Evolutionary conservation across 1,140 invertebrate genomes (phyloP), one percentile per base, ranked within the genome.

Genomic region (Geopemphigus sp.): DNA sequence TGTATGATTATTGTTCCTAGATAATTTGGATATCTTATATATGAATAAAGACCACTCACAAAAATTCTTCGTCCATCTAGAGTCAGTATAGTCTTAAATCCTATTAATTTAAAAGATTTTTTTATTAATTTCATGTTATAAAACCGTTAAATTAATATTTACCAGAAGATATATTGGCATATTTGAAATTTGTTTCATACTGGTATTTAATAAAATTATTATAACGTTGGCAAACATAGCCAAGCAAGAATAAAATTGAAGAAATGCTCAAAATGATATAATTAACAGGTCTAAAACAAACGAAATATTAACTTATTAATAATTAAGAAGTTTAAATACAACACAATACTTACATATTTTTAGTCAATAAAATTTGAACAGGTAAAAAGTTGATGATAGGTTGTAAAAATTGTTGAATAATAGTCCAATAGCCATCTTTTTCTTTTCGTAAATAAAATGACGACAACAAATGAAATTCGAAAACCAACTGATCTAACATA

Each of bases 361-460:
- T 63, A 5, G 57, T 0, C 6, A 78, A 22, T 29, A 78, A 45
- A 78, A 78, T 50, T 63, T 78, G 74, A 61, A 78, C 50, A 0
- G 74, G 74, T 50, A 78, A 32, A n/a, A 78, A 78, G n/a, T 63
- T 61, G 3, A 78, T 78, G 26, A 54, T 17, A 12, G 74, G 74
- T 47, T 56, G 39, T 29, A 78, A 29, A 50, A 78, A 78, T 17
- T 29, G 24, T 78, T 78, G 74, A 39, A 78, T 26, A 15, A 63
- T 26, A 47, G 57, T 61, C 56, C 56, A 78, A 61, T 45, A 78
- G 50, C 74, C 74, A 61, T 56, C 74, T 19, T 63, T 78, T 78
- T 78, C 74, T n/a, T 47, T 78, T 63, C 50, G 57, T 50, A 78
- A 78, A 78, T 63, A 78, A 61, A 47, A 78, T 0, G 74, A 78